phyloP scores from a whole-genome alignment of 2,113 vertebrate species.

The Melanocharis versteri region DNA sequence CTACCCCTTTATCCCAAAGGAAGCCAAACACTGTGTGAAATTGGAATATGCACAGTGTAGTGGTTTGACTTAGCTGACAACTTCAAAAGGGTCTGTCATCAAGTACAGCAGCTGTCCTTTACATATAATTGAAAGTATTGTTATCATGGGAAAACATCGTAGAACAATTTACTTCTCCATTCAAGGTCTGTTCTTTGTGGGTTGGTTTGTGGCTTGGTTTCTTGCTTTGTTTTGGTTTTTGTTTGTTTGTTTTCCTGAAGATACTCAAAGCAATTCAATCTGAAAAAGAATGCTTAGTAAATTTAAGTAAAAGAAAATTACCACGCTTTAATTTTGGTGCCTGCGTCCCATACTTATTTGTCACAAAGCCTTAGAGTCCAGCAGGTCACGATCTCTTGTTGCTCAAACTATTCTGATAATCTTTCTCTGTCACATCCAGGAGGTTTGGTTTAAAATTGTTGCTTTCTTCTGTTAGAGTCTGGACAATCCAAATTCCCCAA shows the following conservation, averaged over 20 bases:
- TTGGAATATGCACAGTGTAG: neutral
- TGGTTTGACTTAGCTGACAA: neutral
- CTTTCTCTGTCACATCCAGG: neutral
- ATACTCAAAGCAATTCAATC: neutral
- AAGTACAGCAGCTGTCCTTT: neutral
- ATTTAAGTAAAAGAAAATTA: neutral
- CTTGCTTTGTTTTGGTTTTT: neutral
- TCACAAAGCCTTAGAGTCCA: neutral
- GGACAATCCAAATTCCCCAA: neutral
- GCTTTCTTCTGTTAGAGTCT: neutral
- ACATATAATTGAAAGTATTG: neutral
- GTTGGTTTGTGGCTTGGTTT: neutral
- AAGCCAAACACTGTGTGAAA: neutral
- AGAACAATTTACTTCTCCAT: neutral
- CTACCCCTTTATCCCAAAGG: neutral
- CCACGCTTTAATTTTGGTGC: neutral
- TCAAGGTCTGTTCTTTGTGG: neutral
- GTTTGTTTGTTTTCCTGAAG: neutral
- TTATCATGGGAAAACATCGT: neutral
- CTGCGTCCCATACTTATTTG: fast-evolving
- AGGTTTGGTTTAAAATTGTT: neutral
- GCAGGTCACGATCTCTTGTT: neutral
- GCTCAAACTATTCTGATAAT: neutral
- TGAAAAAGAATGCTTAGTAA: neutral
- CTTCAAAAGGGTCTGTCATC: neutral